A percentile compares a stretch with the other conserved stretches of the same genome.
These are phyloP conservation scores for Lysandra bellargus DNA, from an alignment of 2,888 invertebrate genomes.

Conservation along the genomic window DNA sequence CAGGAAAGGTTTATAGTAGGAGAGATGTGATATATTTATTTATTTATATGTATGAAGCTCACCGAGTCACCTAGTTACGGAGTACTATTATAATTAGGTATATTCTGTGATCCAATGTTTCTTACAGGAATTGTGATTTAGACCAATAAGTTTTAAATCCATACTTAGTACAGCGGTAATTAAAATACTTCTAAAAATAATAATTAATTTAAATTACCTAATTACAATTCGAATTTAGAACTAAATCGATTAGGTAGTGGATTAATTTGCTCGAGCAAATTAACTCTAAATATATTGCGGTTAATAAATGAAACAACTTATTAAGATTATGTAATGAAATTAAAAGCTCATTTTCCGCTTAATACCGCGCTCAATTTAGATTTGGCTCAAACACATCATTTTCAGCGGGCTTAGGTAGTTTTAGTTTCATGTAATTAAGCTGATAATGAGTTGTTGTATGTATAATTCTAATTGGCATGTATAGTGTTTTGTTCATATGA, in stretches of 20 bases:
- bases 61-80: too few species aligned
- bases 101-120: too few species aligned
- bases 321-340: slow-evolving; percentile 28
- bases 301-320: slow-evolving; percentile 19
- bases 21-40: too few species aligned
- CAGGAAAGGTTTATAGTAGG: too few species aligned
- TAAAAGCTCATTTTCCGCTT: slow-evolving; percentile 46
- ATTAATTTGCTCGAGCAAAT: slow-evolving; percentile 29
- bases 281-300: neutral
- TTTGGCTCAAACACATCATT: slow-evolving; percentile 64
- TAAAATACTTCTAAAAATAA: too few species aligned
- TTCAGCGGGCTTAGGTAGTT: slow-evolving; percentile 60
- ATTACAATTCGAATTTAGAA: neutral
- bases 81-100: too few species aligned
- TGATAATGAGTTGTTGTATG: neutral
- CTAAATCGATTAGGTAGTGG: slow-evolving; percentile 25
- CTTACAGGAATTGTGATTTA: too few species aligned
- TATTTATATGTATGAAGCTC: too few species aligned
- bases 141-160: too few species aligned
- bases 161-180: too few species aligned
- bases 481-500: neutral
- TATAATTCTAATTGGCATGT: neutral
- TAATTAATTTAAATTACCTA: neutral
- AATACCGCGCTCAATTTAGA: slow-evolving; percentile 52
- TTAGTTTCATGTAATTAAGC: slow-evolving; percentile 2